Evolutionary conservation across 1,140 invertebrate genomes (phyloP), one percentile per base, ranked within the genome.

Genomic region (Archivesica marissinica): DNA sequence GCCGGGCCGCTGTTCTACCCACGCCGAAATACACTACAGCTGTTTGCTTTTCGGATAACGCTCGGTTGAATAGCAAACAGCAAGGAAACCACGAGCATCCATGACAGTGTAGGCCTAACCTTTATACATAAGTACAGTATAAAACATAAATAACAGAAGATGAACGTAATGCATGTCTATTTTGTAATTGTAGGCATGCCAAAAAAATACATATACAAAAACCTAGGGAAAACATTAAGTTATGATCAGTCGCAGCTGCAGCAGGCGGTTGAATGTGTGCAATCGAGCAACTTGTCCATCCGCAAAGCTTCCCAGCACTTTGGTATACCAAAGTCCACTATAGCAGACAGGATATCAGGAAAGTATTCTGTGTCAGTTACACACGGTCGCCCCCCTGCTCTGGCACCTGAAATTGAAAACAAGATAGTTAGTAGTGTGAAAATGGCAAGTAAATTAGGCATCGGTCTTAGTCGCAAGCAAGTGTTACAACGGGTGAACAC

Each of bases 351-450:
- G 9, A 61, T 88, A 23, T 56, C 23, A 0, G 61, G 79, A 52
- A 83, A 80, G 41, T 52, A 66, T 33, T 30, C 30, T 9, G 1
- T 77, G 3, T n/a, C 41, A 9, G 68, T 41, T 15, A 72, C 64
- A 23, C 28, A 75, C n/a, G 84, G 68, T 4, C 23, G 59, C 15
- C 70, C 78, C 47, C 87, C 76, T 23, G 44, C 39, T 15, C 39
- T 86, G n/a, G 56, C 83, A 20, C 17, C 1, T 2, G 74, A 52
- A 47, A 25, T 86, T 9, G 84, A 88, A 70, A 70, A 83, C 17
- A 61, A 59, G 33, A 84, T 88, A 33, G 84, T 84, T 7, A 23
- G 64, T 11, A 54, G 50, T 38, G 44, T 84, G 0, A 86, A 44
- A 39, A 33, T 50, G 11, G 52, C 64, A 9, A 23, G 66, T 1